phyloP scores from a whole-genome alignment of 1,140 invertebrate species.

The Diplogasteroides magnus region DNA sequence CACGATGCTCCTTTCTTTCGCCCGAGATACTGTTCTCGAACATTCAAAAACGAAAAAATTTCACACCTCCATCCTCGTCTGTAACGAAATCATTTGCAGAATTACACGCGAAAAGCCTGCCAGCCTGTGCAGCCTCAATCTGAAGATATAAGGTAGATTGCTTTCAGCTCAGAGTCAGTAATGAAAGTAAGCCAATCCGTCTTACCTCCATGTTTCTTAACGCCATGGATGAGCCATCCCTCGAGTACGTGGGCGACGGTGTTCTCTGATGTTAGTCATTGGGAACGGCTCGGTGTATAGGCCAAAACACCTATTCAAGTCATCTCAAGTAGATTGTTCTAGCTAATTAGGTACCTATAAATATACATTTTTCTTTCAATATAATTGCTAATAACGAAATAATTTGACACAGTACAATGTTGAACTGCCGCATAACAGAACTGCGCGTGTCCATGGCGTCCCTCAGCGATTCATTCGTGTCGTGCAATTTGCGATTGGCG shows the following conservation, averaged over 20 bases:
- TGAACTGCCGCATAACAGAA: conserved; percentile 39
- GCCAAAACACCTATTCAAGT: too few relatives aligned
- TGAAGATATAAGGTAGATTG: too few relatives aligned
- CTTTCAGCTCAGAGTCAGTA: too few relatives aligned
- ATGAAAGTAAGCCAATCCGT: too few relatives aligned
- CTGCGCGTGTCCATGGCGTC: conserved; percentile 55
- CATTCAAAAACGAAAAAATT: neutral
- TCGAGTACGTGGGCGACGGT: neutral
- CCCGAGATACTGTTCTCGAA: conserved; percentile 2
- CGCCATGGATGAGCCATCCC: neutral
- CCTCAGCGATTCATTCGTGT: conserved; percentile 64
- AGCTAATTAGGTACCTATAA: too few relatives aligned
- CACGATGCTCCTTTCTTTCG: too few relatives aligned
- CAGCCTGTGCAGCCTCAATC: conserved; percentile 12
- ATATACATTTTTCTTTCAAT: too few relatives aligned
- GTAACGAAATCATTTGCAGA: conserved; percentile 2
- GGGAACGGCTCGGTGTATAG: neutral
- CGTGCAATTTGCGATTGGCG: conserved; percentile 64
- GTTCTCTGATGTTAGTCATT: neutral
- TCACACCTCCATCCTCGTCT: neutral
- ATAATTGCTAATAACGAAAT: too few relatives aligned
- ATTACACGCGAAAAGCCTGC: neutral
- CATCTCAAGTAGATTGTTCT: too few relatives aligned
- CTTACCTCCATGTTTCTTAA: neutral
- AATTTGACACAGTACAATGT: too few relatives aligned